Evolutionary conservation across 1,140 invertebrate genomes (phyloP).

Genomic region (Nylanderia fulva): DNA sequence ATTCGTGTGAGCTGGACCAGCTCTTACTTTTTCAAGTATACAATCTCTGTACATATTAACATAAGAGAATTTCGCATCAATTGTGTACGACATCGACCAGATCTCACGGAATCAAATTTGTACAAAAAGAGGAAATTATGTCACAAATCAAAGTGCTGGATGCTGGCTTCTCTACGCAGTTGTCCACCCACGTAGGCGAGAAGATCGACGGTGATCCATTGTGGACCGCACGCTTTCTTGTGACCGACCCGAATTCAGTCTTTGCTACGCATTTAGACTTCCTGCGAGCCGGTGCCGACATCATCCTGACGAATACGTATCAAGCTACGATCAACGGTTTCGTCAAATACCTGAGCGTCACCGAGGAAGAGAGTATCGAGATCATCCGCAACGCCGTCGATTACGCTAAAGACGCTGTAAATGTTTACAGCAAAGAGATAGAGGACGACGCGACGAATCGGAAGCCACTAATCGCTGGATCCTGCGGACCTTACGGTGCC

Average conservation of each 20-base stretch:
- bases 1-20: neutral
- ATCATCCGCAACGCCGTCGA: constrained; percentile 91
- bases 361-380: constrained; percentile 88
- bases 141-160: constrained; percentile 89
- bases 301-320: constrained; percentile 95
- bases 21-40: neutral
- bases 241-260: constrained; percentile 90
- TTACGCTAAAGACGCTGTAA: constrained; percentile 89
- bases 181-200: constrained; percentile 90
- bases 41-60: neutral
- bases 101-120: neutral
- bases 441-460: constrained; percentile 72
- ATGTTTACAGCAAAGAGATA: constrained; percentile 87
- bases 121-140: constrained; percentile 55
- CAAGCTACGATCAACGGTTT: constrained; percentile 95
- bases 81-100: neutral
- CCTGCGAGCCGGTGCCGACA: constrained; percentile 92
- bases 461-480: constrained; percentile 91
- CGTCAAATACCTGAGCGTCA: constrained; percentile 89
- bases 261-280: constrained; percentile 92
- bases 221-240: constrained; percentile 93
- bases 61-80: neutral
- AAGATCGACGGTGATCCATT: constrained; percentile 92
- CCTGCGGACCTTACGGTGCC: constrained; percentile 97
- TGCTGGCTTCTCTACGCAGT: constrained; percentile 94